These are phyloP conservation scores for Pseudochirops corinnae DNA, from an alignment of 2,797 vertebrate genomes.

Conservation along the genomic window DNA sequence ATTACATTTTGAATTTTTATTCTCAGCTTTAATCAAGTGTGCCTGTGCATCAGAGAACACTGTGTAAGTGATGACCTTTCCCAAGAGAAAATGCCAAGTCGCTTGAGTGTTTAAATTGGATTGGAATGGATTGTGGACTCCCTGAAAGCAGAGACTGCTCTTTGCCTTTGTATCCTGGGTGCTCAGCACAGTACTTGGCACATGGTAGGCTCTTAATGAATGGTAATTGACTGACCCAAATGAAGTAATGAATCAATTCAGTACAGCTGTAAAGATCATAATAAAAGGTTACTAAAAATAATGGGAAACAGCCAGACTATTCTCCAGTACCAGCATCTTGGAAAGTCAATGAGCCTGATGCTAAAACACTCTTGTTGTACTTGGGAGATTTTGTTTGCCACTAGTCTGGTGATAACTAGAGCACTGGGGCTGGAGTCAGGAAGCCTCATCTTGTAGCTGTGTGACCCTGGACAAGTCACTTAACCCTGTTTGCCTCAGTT, in stretches of 20 bases:
- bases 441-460: too few species aligned
- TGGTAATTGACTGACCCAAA: neutral
- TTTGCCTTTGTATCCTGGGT: neutral
- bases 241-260: neutral
- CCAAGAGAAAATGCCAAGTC: neutral
- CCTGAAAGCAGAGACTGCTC: neutral
- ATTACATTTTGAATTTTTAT: conserved; percentile 27
- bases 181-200: too few species aligned
- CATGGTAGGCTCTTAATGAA: neutral
- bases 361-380: neutral
- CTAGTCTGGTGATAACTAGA: conserved; percentile 9
- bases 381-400: conserved; percentile 26
- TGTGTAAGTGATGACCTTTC: conserved; percentile 60
- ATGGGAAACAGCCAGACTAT: neutral
- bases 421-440: too few species aligned
- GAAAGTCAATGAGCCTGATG: neutral
- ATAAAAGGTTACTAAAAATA: neutral
- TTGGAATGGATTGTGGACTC: neutral
- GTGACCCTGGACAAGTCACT: too few species aligned
- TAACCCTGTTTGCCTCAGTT: too few species aligned
- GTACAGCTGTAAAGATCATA: neutral
- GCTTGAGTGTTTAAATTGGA: conserved; percentile 41
- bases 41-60: conserved; percentile 48
- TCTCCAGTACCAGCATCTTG: neutral
- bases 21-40: neutral